These are phyloP conservation scores for Sebastes alutus DNA, from an alignment of 2,797 vertebrate genomes.

Conservation along the genomic window DNA sequence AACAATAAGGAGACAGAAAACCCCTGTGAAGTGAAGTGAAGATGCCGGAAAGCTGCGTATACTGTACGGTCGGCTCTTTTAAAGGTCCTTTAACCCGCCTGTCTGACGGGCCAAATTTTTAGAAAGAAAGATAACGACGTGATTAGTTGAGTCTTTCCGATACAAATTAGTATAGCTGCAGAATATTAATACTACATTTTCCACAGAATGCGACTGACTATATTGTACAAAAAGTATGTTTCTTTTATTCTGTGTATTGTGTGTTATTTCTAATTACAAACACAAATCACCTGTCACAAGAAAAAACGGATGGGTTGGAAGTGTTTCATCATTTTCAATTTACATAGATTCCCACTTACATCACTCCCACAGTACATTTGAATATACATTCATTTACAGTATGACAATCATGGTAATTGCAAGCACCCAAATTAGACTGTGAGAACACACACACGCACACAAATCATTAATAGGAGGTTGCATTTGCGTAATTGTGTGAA, in stretches of 20 bases:
- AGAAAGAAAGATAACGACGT: neutral
- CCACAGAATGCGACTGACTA: neutral
- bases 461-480: neutral
- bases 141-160: neutral
- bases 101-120: neutral
- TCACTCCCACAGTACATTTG: neutral
- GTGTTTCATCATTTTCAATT: neutral
- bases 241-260: neutral
- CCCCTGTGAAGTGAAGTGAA: conserved; percentile 38
- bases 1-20: conserved; percentile 48
- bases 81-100: neutral
- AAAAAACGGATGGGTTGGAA: neutral
- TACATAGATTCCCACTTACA: neutral
- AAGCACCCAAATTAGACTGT: neutral
- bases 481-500: neutral
- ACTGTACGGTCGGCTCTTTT: conserved; percentile 2
- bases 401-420: neutral
- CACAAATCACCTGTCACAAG: neutral
- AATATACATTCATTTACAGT: neutral
- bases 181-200: neutral
- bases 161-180: neutral
- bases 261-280: neutral
- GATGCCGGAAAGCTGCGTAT: conserved; percentile 13
- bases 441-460: fast-evolving
- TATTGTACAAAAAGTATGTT: neutral